These are phyloP conservation scores for Drosophila mimetica DNA, from an alignment of 2,888 invertebrate genomes.

Conservation along the genomic window DNA sequence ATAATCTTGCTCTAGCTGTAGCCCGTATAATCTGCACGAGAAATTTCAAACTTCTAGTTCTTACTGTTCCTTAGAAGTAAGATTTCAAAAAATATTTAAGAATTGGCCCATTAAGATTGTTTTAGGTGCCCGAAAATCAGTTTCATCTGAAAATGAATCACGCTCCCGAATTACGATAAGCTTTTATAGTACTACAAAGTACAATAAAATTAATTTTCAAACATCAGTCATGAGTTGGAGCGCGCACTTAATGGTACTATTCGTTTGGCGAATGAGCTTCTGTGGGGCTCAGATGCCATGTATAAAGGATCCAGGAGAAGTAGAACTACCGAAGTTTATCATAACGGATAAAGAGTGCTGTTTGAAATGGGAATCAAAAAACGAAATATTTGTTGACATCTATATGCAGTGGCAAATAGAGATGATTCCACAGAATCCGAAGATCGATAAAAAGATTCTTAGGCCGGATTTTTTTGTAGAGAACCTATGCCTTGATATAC, in stretches of 20 bases:
- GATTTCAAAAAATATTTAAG: no score
- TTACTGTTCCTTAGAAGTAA: no score
- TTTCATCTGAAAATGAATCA: no score
- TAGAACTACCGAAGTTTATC: neutral
- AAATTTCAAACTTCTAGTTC: no score
- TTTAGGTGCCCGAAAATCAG: no score
- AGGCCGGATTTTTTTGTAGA: neutral
- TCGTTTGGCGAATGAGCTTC: neutral
- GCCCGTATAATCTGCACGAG: no score
- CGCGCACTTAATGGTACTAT: neutral
- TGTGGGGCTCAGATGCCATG: neutral
- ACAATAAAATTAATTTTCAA: no score
- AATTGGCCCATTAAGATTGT: no score
- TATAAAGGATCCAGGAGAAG: neutral
- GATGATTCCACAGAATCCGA: neutral
- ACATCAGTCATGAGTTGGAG: neutral
- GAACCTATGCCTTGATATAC: neutral
- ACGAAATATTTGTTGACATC: neutral
- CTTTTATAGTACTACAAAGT: no score
- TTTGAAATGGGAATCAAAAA: neutral
- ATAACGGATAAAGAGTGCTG: neutral
- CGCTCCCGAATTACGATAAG: no score
- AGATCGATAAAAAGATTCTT: neutral
- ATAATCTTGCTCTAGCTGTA: no score
- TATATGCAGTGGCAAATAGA: neutral